These are phyloP conservation scores for Tautogolabrus adspersus DNA, from an alignment of 2,113 vertebrate species.

Conservation along the genomic window DNA sequence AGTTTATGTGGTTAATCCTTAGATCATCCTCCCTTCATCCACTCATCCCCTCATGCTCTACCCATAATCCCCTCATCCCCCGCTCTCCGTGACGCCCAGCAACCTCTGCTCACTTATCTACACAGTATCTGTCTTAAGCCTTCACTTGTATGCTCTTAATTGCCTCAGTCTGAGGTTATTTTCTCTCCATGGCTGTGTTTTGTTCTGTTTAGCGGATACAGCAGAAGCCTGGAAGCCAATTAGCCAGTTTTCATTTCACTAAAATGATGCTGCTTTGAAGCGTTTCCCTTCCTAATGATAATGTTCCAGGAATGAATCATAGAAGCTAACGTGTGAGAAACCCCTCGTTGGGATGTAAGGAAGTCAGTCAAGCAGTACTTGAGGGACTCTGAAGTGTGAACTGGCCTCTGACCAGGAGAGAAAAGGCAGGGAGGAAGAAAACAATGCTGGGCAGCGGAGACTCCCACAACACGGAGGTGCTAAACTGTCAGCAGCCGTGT, in stretches of 20 bases:
- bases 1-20: conserved; percentile 83
- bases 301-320: conserved; percentile 20
- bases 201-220: conserved; percentile 35
- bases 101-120: conserved; percentile 72
- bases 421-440: conserved; percentile 41
- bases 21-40: conserved; percentile 80
- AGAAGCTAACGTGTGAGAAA: conserved; percentile 5
- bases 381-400: conserved; percentile 58
- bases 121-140: conserved; percentile 58
- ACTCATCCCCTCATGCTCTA: conserved; percentile 77
- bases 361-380: conserved; percentile 34
- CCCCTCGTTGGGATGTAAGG: conserved; percentile 20
- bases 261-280: conserved; percentile 34
- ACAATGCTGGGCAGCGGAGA: conserved; percentile 60
- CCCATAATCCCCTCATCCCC: conserved; percentile 81
- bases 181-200: not conserved
- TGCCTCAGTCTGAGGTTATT: not conserved
- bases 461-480: conserved; percentile 72
- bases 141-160: conserved; percentile 15
- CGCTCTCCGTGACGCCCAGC: conserved; percentile 60
- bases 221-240: conserved; percentile 57
- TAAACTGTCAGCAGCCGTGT: conserved; percentile 77
- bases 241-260: conserved; percentile 55
- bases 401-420: conserved; percentile 33
- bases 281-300: conserved; percentile 31